phyloP scores from a whole-genome alignment of 2,888 invertebrate species.

The Cephus pygmeus region DNA sequence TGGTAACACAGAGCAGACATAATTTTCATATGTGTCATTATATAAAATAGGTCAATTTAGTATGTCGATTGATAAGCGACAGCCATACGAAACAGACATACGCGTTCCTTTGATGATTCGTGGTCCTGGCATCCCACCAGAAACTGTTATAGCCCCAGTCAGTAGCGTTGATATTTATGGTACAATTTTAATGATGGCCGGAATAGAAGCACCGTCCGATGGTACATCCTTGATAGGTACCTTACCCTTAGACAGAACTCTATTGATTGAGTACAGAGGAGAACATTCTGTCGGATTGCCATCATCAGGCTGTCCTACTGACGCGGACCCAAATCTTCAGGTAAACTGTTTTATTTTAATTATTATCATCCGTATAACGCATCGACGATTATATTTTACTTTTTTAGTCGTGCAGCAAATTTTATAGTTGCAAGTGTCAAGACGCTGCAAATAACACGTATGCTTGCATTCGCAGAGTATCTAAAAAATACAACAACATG shows the following conservation, averaged over 20 bases:
- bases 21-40: background rate
- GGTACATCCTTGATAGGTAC: slow-evolving; percentile 51
- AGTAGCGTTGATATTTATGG: slow-evolving; percentile 87
- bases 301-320: slow-evolving; percentile 75
- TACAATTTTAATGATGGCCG: slow-evolving; percentile 82
- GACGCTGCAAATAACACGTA: slow-evolving; percentile 88
- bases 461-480: slow-evolving; percentile 78
- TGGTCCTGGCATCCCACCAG: slow-evolving; percentile 76
- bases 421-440: slow-evolving; percentile 85
- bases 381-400: slow-evolving; percentile 3
- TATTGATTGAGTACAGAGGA: slow-evolving; percentile 86
- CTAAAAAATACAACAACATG: slow-evolving; percentile 69
- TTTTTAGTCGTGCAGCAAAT: slow-evolving; percentile 67
- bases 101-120: slow-evolving; percentile 83
- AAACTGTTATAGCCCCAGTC: slow-evolving; percentile 70
- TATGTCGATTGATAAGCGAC: slow-evolving; percentile 88
- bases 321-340: slow-evolving; percentile 70
- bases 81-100: slow-evolving; percentile 91
- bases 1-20: background rate
- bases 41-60: slow-evolving; percentile 82
- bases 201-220: slow-evolving; percentile 66
- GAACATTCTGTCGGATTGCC: slow-evolving; percentile 73
- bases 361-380: background rate
- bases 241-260: slow-evolving; percentile 66
- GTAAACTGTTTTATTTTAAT: slow-evolving; percentile 64